phyloP scores from a whole-genome alignment of 2,797 vertebrate species.

The Poeciliopsis presidionis region DNA sequence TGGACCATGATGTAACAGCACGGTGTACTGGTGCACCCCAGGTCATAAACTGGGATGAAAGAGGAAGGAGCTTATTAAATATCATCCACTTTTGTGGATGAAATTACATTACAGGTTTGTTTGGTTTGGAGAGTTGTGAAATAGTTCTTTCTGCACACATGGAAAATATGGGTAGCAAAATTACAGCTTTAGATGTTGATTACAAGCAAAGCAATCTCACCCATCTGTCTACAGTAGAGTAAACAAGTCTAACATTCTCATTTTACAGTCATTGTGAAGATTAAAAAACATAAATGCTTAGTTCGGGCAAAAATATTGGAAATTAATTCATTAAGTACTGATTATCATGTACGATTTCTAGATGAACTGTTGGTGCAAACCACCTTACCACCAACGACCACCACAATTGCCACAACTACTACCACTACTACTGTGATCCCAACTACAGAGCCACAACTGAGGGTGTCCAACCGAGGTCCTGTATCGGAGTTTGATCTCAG shows the following conservation, averaged over 20 bases:
- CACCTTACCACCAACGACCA: constrained; percentile 71
- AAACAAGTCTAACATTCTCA: constrained; percentile 31
- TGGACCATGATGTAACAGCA: constrained; percentile 61
- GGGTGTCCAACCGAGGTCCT: constrained; percentile 77
- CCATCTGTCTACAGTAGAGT: constrained; percentile 51
- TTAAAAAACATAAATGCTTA: constrained; percentile 41
- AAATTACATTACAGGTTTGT: constrained; percentile 43
- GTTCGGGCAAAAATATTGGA: constrained; percentile 19
- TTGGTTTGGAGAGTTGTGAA: constrained; percentile 50
- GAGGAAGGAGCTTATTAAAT: constrained; percentile 54
- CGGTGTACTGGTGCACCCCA: constrained; percentile 38
- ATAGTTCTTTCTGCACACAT: constrained; percentile 31
- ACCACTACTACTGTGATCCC: constrained; percentile 45
- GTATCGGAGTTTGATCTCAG: constrained; percentile 87
- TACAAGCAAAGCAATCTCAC: constrained; percentile 51
- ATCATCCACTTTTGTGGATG: constrained; percentile 25
- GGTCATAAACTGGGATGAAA: constrained; percentile 43
- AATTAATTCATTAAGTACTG: constrained; percentile 39
- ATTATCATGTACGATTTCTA: constrained; percentile 59
- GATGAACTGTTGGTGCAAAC: constrained; percentile 84
- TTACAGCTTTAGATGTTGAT: constrained; percentile 31
- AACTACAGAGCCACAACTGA: constrained; percentile 55
- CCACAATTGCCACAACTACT: constrained; percentile 24
- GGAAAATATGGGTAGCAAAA: constrained; percentile 57
- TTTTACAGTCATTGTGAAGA: constrained; percentile 20